These are phyloP conservation scores for Orientallactaga sibirica DNA, from an alignment of 2,797 vertebrate species.

Conservation along the genomic window DNA sequence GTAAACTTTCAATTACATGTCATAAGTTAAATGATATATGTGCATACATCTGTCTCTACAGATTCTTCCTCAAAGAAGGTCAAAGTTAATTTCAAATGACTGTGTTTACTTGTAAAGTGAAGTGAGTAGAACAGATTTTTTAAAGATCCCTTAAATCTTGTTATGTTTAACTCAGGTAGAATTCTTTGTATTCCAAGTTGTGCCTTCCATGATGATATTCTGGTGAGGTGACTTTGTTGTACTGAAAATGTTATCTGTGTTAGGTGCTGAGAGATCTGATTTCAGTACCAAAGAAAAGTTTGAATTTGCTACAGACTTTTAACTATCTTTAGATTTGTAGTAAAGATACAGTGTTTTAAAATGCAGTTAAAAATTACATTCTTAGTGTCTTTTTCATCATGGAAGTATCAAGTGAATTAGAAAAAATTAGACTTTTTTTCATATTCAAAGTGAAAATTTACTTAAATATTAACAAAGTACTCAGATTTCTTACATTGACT, in stretches of 20 bases:
- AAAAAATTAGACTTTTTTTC: neutral
- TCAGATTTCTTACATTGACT: constrained; percentile 27
- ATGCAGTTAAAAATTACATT: neutral
- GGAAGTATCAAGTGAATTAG: constrained; percentile 26
- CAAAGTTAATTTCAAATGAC: constrained; percentile 30
- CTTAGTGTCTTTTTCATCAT: neutral
- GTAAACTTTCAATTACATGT: constrained; percentile 38
- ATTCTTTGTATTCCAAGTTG: constrained; percentile 49
- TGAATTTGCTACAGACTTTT: constrained; percentile 33
- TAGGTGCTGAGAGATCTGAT: neutral
- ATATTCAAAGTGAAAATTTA: neutral
- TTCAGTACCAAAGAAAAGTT: constrained; percentile 33
- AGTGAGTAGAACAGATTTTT: constrained; percentile 27
- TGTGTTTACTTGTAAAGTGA: constrained; percentile 66
- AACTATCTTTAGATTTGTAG: constrained; percentile 31
- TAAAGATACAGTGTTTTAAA: neutral
- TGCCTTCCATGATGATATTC: constrained; percentile 53
- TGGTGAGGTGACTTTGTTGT: constrained; percentile 31
- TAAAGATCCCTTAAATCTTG: constrained; percentile 11
- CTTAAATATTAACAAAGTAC: constrained; percentile 45
- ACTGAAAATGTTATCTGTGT: constrained; percentile 57
- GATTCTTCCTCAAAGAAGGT: constrained; percentile 50
- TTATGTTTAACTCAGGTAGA: constrained; percentile 46
- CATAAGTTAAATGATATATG: constrained; percentile 38
- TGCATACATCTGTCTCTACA: constrained; percentile 29